Base-by-base conservation (phyloP, 2,113 vertebrate species). In the human region DNA sequence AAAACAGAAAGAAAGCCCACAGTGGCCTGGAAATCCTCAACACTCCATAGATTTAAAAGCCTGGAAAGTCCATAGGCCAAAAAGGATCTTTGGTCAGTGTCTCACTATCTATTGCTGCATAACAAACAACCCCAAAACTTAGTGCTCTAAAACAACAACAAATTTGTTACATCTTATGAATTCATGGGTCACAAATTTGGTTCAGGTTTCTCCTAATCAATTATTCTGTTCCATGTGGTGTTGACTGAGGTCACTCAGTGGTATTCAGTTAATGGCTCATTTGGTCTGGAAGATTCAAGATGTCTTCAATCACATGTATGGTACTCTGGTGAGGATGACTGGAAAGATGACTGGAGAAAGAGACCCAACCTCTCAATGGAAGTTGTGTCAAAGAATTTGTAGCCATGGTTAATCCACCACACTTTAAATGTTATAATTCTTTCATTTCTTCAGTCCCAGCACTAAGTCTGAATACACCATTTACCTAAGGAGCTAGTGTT, bases 1-100 rank as follows among this genome's bases (percentile, higher is more conserved):
- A 22, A 95, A 97, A 91, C 55, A 94, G 61, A 85, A 96, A 90
- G 43, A 92, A 89, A 25, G 66, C 22, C n/a, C 18, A 59, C 3
- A 68, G 52, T 85, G 22, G 16, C 55, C 43, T 50, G 75, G 55
- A 90, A 97, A 89, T 80, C 61, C 75, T 50, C 94, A 48, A 68
- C 0, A 70, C 75, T 96, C 55, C 6, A 70, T 76, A 55, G 18
- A 57, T 35, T 68, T 90, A 48, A 80, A 79, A 84, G 3, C 38
- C 35, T 82, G 23, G 73, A 94, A 89, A 89, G 32, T 43, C 14
- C 30, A 55, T 84, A 90, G 72, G 23, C 35, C 55, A 57, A 38
- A 72, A 90, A 73, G 3, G 22, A 72, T 75, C 16, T 80, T 90
- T 88, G 22, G 22, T 5, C n/a, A 59, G 27, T 78, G 57, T 94